A percentile compares a stretch with the other conserved stretches of the same genome.
Evolutionary conservation across 2,888 invertebrate genomes (phyloP).

Genomic region (Chelonus formosanus): DNA sequence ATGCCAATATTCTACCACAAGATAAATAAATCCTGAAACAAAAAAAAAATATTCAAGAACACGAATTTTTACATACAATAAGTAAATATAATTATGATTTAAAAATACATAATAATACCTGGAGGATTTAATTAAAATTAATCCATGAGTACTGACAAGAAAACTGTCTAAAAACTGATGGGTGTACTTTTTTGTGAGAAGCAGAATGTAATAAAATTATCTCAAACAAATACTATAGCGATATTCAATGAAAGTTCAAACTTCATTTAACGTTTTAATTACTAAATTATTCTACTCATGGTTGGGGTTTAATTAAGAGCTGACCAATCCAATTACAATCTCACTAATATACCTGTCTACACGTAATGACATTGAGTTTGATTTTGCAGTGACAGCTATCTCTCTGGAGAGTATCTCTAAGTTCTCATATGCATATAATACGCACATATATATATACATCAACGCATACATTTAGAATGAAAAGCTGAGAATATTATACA

Average conservation of each 20-base stretch:
- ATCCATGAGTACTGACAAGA: no score
- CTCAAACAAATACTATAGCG: background rate
- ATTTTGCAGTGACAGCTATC: slow-evolving; percentile 18
- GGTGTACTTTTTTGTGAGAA: no score
- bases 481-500: background rate
- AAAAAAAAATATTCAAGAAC: no score
- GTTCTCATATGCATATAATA: slow-evolving; percentile 2
- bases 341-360: slow-evolving; percentile 15
- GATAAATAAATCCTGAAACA: no score
- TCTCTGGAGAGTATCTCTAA: slow-evolving; percentile 12
- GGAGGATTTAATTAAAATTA: no score
- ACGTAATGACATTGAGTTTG: slow-evolving; percentile 13
- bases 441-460: background rate
- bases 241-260: no score
- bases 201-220: background rate
- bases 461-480: background rate
- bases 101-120: no score
- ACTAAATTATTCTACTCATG: slow-evolving; percentile 4
- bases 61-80: no score
- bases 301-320: slow-evolving; percentile 13
- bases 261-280: slow-evolving; percentile 3
- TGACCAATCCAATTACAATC: slow-evolving; percentile 21
- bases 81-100: no score
- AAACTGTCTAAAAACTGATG: no score
- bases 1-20: no score